These are phyloP conservation scores for Vanessa tameamea DNA, from an alignment of 1,140 invertebrate genomes.

Conservation along the genomic window DNA sequence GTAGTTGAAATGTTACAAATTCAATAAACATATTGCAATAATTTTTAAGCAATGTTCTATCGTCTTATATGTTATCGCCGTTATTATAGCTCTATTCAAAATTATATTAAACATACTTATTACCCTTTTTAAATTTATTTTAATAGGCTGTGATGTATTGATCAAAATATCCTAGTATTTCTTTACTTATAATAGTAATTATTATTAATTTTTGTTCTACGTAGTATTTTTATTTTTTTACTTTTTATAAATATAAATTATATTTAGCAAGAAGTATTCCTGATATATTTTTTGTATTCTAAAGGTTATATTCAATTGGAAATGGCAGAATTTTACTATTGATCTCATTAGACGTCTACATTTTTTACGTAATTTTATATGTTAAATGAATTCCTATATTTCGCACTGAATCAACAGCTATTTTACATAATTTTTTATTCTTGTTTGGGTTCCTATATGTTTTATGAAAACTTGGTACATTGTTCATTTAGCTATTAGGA, in stretches of 20 bases:
- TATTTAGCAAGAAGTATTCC: neutral
- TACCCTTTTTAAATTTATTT: neutral
- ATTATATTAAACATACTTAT: conserved; percentile 1
- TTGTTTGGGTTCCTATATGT: conserved; percentile 21
- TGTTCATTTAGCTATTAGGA: neutral
- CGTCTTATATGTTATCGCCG: neutral
- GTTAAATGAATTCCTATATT: neutral
- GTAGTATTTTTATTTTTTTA: neutral
- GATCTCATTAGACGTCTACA: conserved; percentile 1
- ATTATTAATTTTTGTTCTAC: neutral
- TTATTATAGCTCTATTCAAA: conserved; percentile 5
- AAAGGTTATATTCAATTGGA: neutral
- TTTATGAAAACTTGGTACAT: conserved; percentile 13
- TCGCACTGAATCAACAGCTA: neutral
- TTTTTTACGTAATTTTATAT: neutral
- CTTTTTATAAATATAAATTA: neutral
- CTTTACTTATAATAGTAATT: neutral
- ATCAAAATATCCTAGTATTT: conserved; percentile 23
- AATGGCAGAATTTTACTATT: neutral
- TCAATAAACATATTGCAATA: neutral
- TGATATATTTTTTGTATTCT: neutral
- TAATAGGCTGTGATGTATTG: conserved; percentile 21
- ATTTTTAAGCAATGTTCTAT: neutral
- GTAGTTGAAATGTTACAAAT: conserved; percentile 17
- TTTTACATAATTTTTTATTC: neutral